Percentiles rank a stretch among this genome's conserved stretches.
Conservation (phyloP, 2,113 vertebrate species). For the Bettongia penicillata region DNA sequence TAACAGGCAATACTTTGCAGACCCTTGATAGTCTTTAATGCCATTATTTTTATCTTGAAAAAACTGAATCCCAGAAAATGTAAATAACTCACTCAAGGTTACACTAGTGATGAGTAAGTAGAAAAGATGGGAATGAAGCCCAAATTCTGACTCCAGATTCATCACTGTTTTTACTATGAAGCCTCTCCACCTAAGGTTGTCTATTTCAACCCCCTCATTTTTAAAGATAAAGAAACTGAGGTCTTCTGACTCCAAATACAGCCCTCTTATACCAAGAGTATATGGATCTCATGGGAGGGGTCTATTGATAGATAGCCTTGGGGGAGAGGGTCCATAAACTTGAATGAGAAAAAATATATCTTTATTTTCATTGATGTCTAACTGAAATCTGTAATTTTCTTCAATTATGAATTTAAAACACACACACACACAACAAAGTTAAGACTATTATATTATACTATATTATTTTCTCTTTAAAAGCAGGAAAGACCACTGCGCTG, state of each 20-base stretch:
- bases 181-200: not conserved
- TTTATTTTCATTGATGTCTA: not conserved
- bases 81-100: not conserved
- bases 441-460: not conserved
- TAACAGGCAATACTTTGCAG: not conserved
- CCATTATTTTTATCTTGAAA: not conserved
- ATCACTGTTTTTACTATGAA: not conserved
- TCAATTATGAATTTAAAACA: not conserved
- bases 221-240: not conserved
- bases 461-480: not conserved
- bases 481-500: not conserved
- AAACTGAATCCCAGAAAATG: not conserved
- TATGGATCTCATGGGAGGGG: not conserved
- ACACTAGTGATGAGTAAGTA: not conserved
- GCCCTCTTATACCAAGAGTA: not conserved
- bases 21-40: not conserved
- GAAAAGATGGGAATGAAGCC: not conserved
- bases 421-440: not conserved
- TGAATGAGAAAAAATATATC: not conserved
- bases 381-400: not conserved
- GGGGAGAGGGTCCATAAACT: not conserved
- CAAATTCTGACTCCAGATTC: not conserved
- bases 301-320: not conserved
- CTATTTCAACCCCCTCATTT: not conserved
- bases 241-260: not conserved